Conservation (phyloP, 1,140 invertebrate genomes). For the Aphidius gifuensis region DNA sequence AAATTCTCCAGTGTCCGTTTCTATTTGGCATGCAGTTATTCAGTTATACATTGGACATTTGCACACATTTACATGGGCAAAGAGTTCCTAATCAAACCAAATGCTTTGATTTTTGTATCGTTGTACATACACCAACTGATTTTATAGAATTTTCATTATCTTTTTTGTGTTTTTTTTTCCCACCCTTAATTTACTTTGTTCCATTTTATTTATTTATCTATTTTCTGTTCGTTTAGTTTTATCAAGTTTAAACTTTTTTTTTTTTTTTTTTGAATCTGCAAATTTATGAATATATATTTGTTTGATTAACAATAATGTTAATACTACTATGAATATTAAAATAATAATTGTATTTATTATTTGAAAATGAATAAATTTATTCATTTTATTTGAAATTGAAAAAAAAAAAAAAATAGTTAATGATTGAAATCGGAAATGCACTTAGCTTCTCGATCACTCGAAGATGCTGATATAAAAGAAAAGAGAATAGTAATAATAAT, state of each 20-base stretch:
- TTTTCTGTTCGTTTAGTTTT: too few species aligned
- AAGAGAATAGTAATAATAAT: background rate
- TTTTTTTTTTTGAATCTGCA: too few species aligned
- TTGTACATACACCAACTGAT: background rate
- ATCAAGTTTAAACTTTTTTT: too few species aligned
- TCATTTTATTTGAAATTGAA: too few species aligned
- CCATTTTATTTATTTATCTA: too few species aligned
- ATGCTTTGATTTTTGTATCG: background rate
- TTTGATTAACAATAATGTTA: too few species aligned
- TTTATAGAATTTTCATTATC: background rate
- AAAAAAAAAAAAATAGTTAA: constrained; percentile 7
- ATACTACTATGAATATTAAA: background rate
- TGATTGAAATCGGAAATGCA: constrained; percentile 24
- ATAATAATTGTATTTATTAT: constrained; percentile 1
- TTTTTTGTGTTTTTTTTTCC: too few species aligned
- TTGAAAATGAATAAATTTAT: background rate
- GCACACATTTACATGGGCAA: constrained; percentile 14
- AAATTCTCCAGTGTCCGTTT: background rate
- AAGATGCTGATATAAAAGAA: constrained; percentile 11
- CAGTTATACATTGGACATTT: background rate
- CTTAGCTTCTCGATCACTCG: constrained; percentile 20
- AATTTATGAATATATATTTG: too few species aligned
- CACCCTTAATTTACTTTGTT: background rate
- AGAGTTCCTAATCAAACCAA: constrained; percentile 6
- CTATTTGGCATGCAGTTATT: background rate